Evolutionary conservation across 2,888 invertebrate genomes (phyloP).

Genomic region (Sphaeridia pumilis): DNA sequence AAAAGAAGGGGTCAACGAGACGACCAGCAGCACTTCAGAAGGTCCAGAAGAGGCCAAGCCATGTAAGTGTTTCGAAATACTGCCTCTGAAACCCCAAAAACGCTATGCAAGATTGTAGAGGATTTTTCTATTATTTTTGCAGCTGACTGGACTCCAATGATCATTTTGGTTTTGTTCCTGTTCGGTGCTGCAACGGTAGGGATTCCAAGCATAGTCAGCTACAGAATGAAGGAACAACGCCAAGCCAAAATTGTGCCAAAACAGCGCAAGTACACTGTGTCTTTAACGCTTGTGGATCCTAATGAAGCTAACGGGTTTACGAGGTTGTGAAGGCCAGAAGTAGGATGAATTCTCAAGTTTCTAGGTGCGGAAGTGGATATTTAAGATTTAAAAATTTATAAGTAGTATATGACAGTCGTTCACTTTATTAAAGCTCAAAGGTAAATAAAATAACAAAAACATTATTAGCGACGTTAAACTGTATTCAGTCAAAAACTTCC

Average conservation of each 20-base stretch:
- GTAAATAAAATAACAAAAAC: no score
- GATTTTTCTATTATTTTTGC: background rate
- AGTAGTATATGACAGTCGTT: no score
- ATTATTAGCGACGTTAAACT: no score
- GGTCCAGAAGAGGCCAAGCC: background rate
- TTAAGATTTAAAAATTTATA: no score
- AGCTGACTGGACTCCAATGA: slow-evolving; percentile 7
- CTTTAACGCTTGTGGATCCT: background rate
- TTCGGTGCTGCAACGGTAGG: background rate
- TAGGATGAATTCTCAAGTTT: background rate
- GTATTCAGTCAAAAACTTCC: no score
- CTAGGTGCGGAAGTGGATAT: background rate
- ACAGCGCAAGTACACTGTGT: background rate
- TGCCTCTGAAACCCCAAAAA: background rate
- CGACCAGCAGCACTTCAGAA: background rate
- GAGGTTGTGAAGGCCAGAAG: background rate
- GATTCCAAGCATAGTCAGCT: background rate
- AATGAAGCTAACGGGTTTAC: slow-evolving; percentile 2
- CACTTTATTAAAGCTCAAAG: no score
- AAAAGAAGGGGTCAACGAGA: background rate
- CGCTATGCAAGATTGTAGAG: no score
- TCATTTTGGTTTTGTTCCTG: background rate
- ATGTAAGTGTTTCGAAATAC: background rate
- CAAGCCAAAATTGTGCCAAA: background rate
- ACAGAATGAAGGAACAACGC: background rate